Evolutionary conservation across 1,140 invertebrate species (phyloP).

Genomic region (Apocrypta bakeri): DNA sequence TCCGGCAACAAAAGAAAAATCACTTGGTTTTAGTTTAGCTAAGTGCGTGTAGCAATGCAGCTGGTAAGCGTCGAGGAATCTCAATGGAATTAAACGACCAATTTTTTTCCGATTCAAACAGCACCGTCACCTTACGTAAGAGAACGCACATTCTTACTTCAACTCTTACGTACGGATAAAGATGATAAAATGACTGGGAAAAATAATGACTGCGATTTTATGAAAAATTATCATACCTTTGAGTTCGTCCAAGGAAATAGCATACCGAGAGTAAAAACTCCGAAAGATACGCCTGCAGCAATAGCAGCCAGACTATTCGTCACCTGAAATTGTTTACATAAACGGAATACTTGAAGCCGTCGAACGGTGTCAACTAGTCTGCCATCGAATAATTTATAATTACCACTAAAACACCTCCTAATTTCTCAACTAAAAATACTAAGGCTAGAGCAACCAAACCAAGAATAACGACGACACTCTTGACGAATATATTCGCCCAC

Average conservation of each 20-base stretch:
- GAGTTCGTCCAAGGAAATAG: conserved; percentile 87
- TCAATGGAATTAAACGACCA: conserved; percentile 30
- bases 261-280: conserved; percentile 90
- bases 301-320: conserved; percentile 88
- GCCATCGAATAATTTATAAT: conserved; percentile 47
- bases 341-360: too few relatives aligned
- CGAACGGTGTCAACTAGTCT: too few relatives aligned
- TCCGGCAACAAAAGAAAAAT: conserved; percentile 47
- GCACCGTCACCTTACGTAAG: background rate
- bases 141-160: too few relatives aligned
- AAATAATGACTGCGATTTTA: too few relatives aligned
- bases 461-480: conserved; percentile 78
- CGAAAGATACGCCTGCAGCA: conserved; percentile 88
- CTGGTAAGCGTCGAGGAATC: conserved; percentile 35
- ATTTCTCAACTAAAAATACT: conserved; percentile 81
- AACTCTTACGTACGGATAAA: too few relatives aligned
- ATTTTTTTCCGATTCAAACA: background rate
- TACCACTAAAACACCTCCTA: conserved; percentile 85
- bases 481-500: conserved; percentile 79
- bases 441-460: conserved; percentile 80
- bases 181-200: too few relatives aligned
- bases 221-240: conserved; percentile 73
- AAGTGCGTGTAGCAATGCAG: background rate
- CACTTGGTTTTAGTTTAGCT: conserved; percentile 37
- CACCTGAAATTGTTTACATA: conserved; percentile 74